A percentile compares a stretch with the other conserved stretches of the same genome.
Conservation (phyloP, 1,140 invertebrate species). For the Drosophila teissieri region DNA sequence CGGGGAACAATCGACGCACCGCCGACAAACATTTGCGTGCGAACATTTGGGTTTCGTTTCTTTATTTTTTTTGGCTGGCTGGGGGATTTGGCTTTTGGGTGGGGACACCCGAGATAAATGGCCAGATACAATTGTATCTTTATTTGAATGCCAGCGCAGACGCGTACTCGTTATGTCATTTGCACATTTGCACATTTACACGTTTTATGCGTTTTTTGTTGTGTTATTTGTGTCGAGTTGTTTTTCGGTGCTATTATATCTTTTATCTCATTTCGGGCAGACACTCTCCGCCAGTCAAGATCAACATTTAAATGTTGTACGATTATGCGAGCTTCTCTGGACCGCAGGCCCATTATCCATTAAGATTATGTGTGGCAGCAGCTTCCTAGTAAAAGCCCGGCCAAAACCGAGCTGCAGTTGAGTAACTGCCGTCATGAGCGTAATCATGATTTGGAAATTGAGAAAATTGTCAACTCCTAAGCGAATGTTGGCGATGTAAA, state of each 20-base stretch:
- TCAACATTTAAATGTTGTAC: slow-evolving; percentile 72
- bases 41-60: slow-evolving; percentile 40
- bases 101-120: slow-evolving; percentile 56
- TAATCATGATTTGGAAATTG: slow-evolving; percentile 46
- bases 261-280: slow-evolving; percentile 46
- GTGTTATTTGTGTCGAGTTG: background rate
- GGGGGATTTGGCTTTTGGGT: slow-evolving; percentile 19
- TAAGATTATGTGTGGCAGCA: slow-evolving; percentile 48
- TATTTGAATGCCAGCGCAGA: slow-evolving; percentile 46
- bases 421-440: slow-evolving; percentile 19
- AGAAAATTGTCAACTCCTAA: slow-evolving; percentile 38
- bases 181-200: slow-evolving; percentile 71
- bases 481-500: background rate
- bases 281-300: slow-evolving; percentile 41
- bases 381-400: slow-evolving; percentile 21
- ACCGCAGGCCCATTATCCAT: slow-evolving; percentile 44
- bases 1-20: slow-evolving; percentile 34
- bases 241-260: slow-evolving; percentile 8
- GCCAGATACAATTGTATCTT: slow-evolving; percentile 76
- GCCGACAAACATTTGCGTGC: slow-evolving; percentile 63
- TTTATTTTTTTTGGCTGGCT: background rate
- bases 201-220: slow-evolving; percentile 31
- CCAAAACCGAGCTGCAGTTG: slow-evolving; percentile 14
- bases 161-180: slow-evolving; percentile 70
- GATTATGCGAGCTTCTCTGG: slow-evolving; percentile 48